phyloP scores from a whole-genome alignment of 2,113 vertebrate genomes.

The Baryphthengus martii region DNA sequence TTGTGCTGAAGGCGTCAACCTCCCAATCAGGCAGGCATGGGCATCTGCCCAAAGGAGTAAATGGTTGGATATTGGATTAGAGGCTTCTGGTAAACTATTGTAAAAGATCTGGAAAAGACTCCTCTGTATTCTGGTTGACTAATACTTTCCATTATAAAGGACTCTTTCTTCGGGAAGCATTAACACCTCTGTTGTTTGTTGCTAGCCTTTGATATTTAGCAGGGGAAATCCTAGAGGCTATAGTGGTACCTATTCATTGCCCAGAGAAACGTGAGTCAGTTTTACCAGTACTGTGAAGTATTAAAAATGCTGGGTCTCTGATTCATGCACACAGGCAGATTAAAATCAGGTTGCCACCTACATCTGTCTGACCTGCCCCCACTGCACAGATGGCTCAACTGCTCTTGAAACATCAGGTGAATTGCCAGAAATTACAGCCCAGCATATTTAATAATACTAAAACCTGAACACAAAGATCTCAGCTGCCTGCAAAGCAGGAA shows the following conservation, averaged over 20 bases:
- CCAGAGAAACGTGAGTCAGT: conserved; percentile 48
- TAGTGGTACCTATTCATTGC: background rate
- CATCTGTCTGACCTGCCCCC: conserved; percentile 36
- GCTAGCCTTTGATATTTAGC: conserved; percentile 44
- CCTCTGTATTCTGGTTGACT: background rate
- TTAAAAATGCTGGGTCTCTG: background rate
- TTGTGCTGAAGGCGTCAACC: background rate
- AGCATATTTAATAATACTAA: background rate
- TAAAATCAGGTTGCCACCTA: conserved; percentile 52
- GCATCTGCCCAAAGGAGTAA: background rate
- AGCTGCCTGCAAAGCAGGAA: background rate
- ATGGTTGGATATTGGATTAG: background rate
- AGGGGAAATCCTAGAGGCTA: conserved; percentile 46
- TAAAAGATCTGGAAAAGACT: background rate
- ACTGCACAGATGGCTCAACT: background rate
- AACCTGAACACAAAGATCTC: background rate
- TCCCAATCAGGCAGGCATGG: background rate
- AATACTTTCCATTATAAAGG: conserved; percentile 27
- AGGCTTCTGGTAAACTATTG: background rate
- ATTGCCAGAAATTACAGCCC: background rate
- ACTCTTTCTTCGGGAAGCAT: conserved; percentile 18
- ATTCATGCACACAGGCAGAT: conserved; percentile 8
- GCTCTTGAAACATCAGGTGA: background rate
- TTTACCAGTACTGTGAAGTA: background rate
- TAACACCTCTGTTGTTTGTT: background rate